A percentile compares a stretch with the other conserved stretches of the same genome.
These are phyloP conservation scores for Gastrophryne carolinensis DNA, from an alignment of 2,797 vertebrate species.

Conservation along the genomic window DNA sequence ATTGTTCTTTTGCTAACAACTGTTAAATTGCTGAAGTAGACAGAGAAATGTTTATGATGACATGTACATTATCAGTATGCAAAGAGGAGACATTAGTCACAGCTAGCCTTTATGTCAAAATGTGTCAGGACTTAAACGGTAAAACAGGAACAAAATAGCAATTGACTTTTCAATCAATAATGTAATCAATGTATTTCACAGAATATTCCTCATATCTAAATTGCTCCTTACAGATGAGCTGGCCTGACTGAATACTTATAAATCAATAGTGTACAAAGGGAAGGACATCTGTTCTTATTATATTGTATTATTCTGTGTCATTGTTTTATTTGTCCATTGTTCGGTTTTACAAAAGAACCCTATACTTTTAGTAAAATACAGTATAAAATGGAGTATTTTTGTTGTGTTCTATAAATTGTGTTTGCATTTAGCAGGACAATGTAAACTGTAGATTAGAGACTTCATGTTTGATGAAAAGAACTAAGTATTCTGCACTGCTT, in stretches of 20 bases:
- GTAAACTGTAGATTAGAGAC: too few relatives aligned
- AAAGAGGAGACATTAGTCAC: conserved; percentile 71
- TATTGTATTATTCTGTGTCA: conserved; percentile 4
- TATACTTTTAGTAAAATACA: not conserved
- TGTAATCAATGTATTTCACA: conserved; percentile 83
- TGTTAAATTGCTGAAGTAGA: conserved; percentile 71
- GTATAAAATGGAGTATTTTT: not conserved
- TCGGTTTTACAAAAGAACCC: not conserved
- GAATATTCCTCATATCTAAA: conserved; percentile 85
- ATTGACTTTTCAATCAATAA: conserved; percentile 85
- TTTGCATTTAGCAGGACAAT: too few relatives aligned
- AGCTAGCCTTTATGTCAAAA: conserved; percentile 81
- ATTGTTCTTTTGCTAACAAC: conserved; percentile 48
- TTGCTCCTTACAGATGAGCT: conserved; percentile 79
- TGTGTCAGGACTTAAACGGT: conserved; percentile 82
- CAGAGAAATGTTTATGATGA: conserved; percentile 72
- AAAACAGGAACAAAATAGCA: conserved; percentile 81
- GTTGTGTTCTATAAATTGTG: too few relatives aligned
- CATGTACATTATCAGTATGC: conserved; percentile 75
- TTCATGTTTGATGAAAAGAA: too few relatives aligned
- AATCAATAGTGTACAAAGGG: conserved; percentile 75
- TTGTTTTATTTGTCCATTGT: not conserved
- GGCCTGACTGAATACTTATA: conserved; percentile 75
- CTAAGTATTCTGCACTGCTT: too few relatives aligned
- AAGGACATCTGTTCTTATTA: conserved; percentile 47